Base-by-base conservation (phyloP, 2,113 vertebrate species). In the Clarias gariepinus region DNA sequence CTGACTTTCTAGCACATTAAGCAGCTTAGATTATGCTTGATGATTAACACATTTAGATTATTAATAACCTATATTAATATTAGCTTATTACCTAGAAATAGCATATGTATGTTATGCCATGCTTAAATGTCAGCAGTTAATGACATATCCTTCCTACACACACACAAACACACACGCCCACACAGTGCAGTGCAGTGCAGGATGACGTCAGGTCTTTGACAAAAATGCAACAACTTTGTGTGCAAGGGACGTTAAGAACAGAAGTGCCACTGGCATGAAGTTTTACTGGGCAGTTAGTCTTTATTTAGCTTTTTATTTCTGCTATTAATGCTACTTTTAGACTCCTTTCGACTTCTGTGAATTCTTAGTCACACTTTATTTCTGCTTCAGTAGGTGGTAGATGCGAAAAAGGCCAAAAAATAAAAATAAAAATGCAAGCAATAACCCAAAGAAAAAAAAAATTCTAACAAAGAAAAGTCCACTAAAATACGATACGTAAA, bases 221-320 rank as follows among this genome's bases (percentile, higher is more conserved):
- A 87, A 28, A 21, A 76, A 36, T 18, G 15, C 19, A 30, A 30
- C 41, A 47, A 41, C 21, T 15, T 16, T 21, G 30, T 53, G 60
- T 55, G 58, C 13, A 61, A 79, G 64, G 12, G 47, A 53, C n/a
- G 12, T 81, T 78, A 61, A 55, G 8, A 85, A n/a, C 61, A 79
- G 21, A 30, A 47, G 18, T 19, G 64, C 16, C 52, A 53, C 69
- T 71, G 74, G 52, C 30, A 66, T 55, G 58, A 47, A 13, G 53
- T 63, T 88, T 88, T 81, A 88, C 47, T 64, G 57, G 55, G 55
- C n/a, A 60, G 25, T 55, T 36, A 63, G n/a, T 36, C 63, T 36
- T 61, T 30, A n/a, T 73, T 23, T n/a, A 76, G 85, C 80, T 64
- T 47, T 47, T 47, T 47, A 47, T 47, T 47, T 64, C 69, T 57